Evolutionary conservation across 2,888 invertebrate genomes (phyloP).

Genomic region (Aspidiotus rigidus): DNA sequence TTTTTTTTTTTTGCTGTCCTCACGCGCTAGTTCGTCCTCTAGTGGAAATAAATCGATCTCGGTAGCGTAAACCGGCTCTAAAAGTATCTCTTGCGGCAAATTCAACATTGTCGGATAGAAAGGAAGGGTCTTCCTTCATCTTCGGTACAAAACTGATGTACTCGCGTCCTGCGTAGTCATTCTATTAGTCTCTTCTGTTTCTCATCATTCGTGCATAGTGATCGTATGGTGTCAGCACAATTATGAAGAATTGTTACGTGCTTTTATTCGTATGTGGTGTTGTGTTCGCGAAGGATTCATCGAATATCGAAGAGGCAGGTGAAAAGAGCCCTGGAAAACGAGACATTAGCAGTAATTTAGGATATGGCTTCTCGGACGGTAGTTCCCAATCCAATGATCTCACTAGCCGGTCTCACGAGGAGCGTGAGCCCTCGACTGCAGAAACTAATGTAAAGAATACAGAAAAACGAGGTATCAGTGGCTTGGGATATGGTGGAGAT

Average conservation of each 20-base stretch:
- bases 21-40: too few species aligned
- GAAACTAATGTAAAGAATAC: constrained; percentile 15
- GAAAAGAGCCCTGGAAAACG: too few species aligned
- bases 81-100: constrained; percentile 20
- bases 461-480: constrained; percentile 36
- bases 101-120: background rate
- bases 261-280: constrained; percentile 21
- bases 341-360: too few species aligned
- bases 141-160: constrained; percentile 33
- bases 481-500: constrained; percentile 35
- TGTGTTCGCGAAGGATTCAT: constrained; percentile 29
- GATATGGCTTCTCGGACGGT: too few species aligned
- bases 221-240: background rate
- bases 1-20: too few species aligned
- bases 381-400: too few species aligned
- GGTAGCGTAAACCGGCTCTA: constrained; percentile 30
- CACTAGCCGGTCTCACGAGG: too few species aligned
- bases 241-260: background rate
- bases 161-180: constrained; percentile 10
- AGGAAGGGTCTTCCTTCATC: constrained; percentile 30
- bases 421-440: too few species aligned
- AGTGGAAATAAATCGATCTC: too few species aligned
- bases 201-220: background rate
- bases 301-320: too few species aligned
- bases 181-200: constrained; percentile 6